Conservation (phyloP, 2,888 invertebrate species). For the Hyles lineata region DNA sequence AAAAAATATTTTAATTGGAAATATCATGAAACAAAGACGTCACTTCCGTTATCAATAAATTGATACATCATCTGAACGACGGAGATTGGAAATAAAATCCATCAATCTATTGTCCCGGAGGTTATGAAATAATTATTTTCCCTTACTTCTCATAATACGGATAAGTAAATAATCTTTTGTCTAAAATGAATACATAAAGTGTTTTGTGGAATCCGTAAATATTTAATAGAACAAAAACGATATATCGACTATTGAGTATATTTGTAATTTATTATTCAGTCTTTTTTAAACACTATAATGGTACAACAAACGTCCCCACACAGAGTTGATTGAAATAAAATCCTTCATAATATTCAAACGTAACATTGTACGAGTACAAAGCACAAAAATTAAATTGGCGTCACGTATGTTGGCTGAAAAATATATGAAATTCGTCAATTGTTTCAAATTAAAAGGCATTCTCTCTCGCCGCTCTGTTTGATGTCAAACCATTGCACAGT, state of each 20-base stretch:
- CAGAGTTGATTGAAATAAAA: neutral
- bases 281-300: too few species aligned
- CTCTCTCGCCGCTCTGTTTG: conserved; percentile 61
- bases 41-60: neutral
- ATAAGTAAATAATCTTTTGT: too few species aligned
- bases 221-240: too few species aligned
- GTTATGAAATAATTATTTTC: neutral
- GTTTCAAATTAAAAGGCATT: conserved; percentile 63
- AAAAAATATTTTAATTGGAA: neutral
- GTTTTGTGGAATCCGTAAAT: too few species aligned
- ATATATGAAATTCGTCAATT: conserved; percentile 56
- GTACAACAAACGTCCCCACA: too few species aligned
- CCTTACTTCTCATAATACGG: too few species aligned
- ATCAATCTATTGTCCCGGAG: neutral
- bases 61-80: neutral
- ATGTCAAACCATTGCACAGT: conserved; percentile 53
- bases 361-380: neutral
- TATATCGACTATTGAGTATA: too few species aligned
- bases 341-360: neutral
- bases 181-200: too few species aligned
- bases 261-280: too few species aligned
- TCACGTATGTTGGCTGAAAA: conserved; percentile 29
- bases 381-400: conserved; percentile 31
- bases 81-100: neutral
- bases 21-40: neutral